Evolutionary conservation across 2,888 invertebrate genomes (phyloP), one percentile per base, ranked within the genome.

Genomic region (Dexiosoma caninum): DNA sequence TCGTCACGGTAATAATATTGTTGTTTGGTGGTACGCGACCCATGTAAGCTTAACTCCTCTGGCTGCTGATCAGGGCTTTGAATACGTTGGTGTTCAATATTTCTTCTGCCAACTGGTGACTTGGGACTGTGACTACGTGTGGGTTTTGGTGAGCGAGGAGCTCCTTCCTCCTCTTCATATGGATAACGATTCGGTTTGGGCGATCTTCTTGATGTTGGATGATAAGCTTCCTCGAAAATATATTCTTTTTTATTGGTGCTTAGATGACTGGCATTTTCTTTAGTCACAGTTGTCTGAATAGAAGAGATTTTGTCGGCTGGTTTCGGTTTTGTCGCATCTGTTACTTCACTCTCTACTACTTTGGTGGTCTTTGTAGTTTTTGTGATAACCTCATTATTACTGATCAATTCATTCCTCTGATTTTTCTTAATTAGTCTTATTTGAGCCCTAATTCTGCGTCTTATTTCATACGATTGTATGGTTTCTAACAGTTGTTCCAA

Each of bases 401-500:
- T 80, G 9, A 66, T 66, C 42, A 72, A 12, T 19, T 87, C 89
- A 82, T 92, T 92, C 30, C 91, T 91, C 83, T 92, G 91, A 84
- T 94, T 93, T 87, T 93, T 93, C 87, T 93, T 94, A 8, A 95
- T 94, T 16, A 94, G 88, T 81, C 95, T 92, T 79, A 96, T 95
- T 89, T 95, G 95, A 2, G 94, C 92, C 81, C 96, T 92, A 70
- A 96, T 94, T 83, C 94, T 92, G 81, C 95, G 92, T 84, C 96
- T 91, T 85, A 95, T 92, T 87, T 96, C 95, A 88, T 96, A 96
- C 81, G 94, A 94, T 69, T 93, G 93, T 75, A 95, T 94, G 86
- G 93, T 94, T 90, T 95, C 94, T 89, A 95, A 91, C 92, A 95
- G 92, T 90, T 92, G 92, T 90, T 95, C 95, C 76, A 95, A 91